These are phyloP conservation scores for Acrocephalus scirpaceus DNA, from an alignment of 2,797 vertebrate species.

Conservation along the genomic window DNA sequence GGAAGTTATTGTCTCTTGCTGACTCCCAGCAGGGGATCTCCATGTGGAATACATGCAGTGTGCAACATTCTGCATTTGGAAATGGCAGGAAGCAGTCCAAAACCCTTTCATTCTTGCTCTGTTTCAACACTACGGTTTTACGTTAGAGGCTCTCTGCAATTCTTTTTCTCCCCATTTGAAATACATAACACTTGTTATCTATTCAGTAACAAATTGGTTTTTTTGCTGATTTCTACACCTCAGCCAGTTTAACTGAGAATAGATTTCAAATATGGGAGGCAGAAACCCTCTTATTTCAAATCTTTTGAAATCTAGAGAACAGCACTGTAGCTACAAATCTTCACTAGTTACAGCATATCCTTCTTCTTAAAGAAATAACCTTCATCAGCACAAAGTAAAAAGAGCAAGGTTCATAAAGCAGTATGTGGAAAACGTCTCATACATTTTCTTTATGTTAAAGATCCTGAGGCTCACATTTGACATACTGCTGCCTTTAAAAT, in stretches of 20 bases:
- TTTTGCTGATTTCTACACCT: neutral
- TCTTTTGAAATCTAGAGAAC: neutral
- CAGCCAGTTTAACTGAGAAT: neutral
- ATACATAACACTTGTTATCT: neutral
- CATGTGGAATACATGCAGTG: fast-evolving
- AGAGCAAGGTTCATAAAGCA: neutral
- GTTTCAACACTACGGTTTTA: neutral
- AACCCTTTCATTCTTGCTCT: neutral
- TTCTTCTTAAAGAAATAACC: neutral
- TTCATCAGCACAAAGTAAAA: neutral
- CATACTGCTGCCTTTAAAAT: neutral
- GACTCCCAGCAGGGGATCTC: neutral
- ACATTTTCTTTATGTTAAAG: neutral
- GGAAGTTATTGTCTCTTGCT: neutral
- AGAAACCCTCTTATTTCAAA: neutral
- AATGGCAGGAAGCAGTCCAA: neutral
- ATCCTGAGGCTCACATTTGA: neutral
- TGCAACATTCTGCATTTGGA: neutral
- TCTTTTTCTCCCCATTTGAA: neutral
- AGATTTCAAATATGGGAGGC: neutral
- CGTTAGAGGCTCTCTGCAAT: neutral
- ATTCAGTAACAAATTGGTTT: neutral
- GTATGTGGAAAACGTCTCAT: neutral
- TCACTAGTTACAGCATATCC: neutral
- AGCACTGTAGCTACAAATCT: neutral